phyloP scores from a whole-genome alignment of 2,888 invertebrate genomes.

The Drosophila meridionalis region DNA sequence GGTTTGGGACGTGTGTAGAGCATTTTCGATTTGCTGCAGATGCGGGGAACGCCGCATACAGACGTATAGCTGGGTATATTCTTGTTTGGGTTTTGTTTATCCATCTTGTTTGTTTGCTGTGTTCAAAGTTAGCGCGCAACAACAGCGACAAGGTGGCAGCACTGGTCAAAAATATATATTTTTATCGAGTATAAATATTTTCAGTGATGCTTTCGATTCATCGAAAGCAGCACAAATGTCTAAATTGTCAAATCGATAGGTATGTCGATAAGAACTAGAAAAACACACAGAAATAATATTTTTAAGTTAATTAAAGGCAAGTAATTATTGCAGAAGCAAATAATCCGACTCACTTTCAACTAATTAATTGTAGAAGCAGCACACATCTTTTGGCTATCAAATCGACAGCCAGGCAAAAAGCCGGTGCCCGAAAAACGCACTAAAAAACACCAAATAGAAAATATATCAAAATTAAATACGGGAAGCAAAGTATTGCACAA shows the following conservation, averaged over 20 bases:
- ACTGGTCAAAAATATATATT: conserved; percentile 26
- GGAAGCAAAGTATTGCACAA: conserved; percentile 50
- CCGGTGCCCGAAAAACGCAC: conserved; percentile 27
- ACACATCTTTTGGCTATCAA: not conserved
- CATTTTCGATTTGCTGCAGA: conserved; percentile 77
- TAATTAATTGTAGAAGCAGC: not conserved
- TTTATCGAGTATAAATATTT: conserved; percentile 26
- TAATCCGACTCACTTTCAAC: not conserved
- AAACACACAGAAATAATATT: not conserved
- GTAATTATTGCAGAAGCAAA: not conserved
- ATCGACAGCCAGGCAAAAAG: not conserved
- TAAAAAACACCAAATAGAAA: conserved; percentile 39
- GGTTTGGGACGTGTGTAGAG: conserved; percentile 82
- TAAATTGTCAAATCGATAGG: conserved; percentile 41
- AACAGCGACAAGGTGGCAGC: conserved; percentile 41
- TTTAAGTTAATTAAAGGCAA: not conserved
- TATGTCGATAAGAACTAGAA: conserved; percentile 10
- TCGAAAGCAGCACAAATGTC: conserved; percentile 44
- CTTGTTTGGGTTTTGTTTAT: conserved; percentile 64
- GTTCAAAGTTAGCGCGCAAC: conserved; percentile 40
- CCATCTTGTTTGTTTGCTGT: conserved; percentile 34
- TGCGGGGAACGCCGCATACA: conserved; percentile 67
- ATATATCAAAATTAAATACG: conserved; percentile 29
- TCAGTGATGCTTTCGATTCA: conserved; percentile 45
- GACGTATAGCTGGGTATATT: conserved; percentile 69